Percentiles rank a stretch among this genome's conserved stretches.
phyloP scores from a whole-genome alignment of 2,797 vertebrate genomes.

The Gobionotothen gibberifrons region DNA sequence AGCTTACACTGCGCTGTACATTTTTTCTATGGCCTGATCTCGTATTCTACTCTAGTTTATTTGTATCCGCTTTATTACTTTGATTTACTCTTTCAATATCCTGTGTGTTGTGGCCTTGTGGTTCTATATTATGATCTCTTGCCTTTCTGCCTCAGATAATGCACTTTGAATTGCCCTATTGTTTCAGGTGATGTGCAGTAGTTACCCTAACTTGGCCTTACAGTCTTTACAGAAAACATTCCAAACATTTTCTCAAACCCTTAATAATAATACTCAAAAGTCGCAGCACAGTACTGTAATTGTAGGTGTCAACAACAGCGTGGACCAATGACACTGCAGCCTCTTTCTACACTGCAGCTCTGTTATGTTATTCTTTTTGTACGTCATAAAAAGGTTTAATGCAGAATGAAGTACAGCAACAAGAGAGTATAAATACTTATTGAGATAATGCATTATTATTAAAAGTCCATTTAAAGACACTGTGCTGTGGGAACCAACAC shows the following conservation, averaged over 20 bases:
- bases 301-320: conserved; percentile 22
- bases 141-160: not conserved
- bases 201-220: not conserved
- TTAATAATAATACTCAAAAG: conserved; percentile 47
- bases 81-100: not conserved
- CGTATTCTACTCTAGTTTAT: not conserved
- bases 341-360: conserved; percentile 6
- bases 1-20: not conserved
- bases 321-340: not conserved
- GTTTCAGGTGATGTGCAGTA: not conserved
- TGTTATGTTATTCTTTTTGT: not conserved
- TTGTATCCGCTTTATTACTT: not conserved
- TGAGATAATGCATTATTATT: not conserved
- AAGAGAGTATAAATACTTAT: not conserved
- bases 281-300: conserved; percentile 39
- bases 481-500: no score
- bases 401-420: not conserved
- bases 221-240: conserved; percentile 56
- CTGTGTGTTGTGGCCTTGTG: not conserved
- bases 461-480: not conserved
- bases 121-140: not conserved
- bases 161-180: no score
- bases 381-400: no score
- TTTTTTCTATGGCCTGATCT: not conserved
- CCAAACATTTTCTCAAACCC: conserved; percentile 44